Evolutionary conservation across 2,797 vertebrate species (phyloP).

Genomic region (Pantherophis vulpinus): DNA sequence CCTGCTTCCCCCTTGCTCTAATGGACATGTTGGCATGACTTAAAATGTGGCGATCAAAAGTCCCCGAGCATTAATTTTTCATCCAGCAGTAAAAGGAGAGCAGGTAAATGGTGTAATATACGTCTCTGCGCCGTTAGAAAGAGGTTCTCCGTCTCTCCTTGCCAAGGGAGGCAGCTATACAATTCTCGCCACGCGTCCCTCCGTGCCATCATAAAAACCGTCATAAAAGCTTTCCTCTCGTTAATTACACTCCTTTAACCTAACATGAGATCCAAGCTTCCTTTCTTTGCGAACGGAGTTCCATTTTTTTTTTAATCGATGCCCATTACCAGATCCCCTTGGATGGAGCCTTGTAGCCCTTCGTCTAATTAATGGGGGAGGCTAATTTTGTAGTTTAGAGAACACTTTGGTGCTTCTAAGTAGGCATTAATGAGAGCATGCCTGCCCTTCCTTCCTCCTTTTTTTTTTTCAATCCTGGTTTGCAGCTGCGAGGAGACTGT

Average conservation of each 20-base stretch:
- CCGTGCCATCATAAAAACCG: slow-evolving; percentile 58
- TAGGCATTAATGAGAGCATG: slow-evolving; percentile 52
- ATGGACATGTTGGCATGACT: slow-evolving; percentile 7
- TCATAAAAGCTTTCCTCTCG: slow-evolving; percentile 41
- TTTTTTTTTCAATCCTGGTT: too few species aligned
- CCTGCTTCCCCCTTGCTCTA: not conserved
- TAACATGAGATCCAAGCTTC: slow-evolving; percentile 44
- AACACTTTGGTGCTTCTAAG: slow-evolving; percentile 53
- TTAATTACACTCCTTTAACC: slow-evolving; percentile 69
- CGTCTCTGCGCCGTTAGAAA: slow-evolving; percentile 7
- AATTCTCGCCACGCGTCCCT: slow-evolving; percentile 30
- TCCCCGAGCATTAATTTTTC: slow-evolving; percentile 29
- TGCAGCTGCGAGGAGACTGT: slow-evolving; percentile 28
- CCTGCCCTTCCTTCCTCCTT: not conserved
- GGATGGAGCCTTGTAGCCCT: slow-evolving; percentile 42
- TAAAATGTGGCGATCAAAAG: not conserved
- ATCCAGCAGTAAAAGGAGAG: slow-evolving; percentile 7
- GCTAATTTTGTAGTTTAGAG: slow-evolving; percentile 57
- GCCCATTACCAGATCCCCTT: slow-evolving; percentile 67
- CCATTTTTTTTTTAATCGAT: slow-evolving; percentile 64
- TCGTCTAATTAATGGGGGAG: slow-evolving; percentile 57
- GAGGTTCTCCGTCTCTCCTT: slow-evolving; percentile 36
- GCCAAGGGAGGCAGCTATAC: slow-evolving; percentile 33
- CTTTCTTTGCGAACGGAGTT: slow-evolving; percentile 46
- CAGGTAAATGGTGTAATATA: slow-evolving; percentile 1